phyloP scores from a whole-genome alignment of 2,113 vertebrate species.

The Lepidothrix coronata region DNA sequence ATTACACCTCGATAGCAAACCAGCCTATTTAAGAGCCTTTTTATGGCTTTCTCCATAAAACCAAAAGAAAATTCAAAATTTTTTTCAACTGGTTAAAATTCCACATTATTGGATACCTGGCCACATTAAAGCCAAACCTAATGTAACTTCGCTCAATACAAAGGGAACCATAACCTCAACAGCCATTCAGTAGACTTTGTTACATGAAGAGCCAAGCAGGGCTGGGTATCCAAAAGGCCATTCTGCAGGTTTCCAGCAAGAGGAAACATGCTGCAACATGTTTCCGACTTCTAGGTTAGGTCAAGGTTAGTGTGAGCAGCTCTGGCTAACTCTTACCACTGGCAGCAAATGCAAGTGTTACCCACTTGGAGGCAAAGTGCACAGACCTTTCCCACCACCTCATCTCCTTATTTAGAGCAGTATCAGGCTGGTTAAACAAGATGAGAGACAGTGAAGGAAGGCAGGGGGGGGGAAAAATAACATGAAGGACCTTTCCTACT shows the following conservation, averaged over 20 bases:
- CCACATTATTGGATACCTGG: not conserved
- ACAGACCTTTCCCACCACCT: not conserved
- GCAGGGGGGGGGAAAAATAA: accelerated
- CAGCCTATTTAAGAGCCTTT: not conserved
- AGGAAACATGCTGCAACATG: not conserved
- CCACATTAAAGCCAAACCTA: not conserved
- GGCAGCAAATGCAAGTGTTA: not conserved
- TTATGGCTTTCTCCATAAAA: not conserved
- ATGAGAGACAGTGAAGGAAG: not conserved
- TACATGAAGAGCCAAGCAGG: not conserved
- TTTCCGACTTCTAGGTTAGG: not conserved
- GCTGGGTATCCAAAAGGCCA: not conserved
- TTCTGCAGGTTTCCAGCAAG: not conserved
- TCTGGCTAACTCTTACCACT: not conserved
- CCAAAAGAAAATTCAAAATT: not conserved
- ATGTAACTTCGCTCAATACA: not conserved
- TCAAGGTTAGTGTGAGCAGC: not conserved
- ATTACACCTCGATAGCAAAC: not conserved
- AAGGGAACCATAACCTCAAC: not conserved
- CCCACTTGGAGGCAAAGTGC: not conserved
- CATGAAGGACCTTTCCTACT: not conserved
- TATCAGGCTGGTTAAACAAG: not conserved
- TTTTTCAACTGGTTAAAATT: not conserved
- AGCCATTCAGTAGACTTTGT: not conserved
- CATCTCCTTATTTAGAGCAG: not conserved